Base-by-base conservation (phyloP, 2,888 invertebrate genomes). In the Parelbella ahira region DNA sequence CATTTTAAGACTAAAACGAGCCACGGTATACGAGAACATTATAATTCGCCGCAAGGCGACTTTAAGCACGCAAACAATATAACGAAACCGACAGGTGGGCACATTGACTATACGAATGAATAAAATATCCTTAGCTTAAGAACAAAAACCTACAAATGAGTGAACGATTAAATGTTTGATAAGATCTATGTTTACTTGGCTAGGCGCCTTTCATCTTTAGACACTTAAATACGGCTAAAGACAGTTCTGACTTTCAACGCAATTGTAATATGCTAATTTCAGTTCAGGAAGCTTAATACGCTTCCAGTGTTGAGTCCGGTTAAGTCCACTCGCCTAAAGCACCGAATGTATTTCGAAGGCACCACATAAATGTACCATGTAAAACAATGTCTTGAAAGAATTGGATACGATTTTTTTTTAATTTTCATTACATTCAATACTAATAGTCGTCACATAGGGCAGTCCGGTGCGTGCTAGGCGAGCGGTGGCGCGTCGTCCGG, bases 1-100 rank as follows among this genome's bases (percentile, higher is more conserved):
- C 44, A 28, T 42, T 36, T 29, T 33, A 44, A 49, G 43, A 49
- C 45, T 49, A 48, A 37, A 41, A 45, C 45, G 52, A 47, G 48
- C 51, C 49, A 50, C 43, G 50, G 49, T 47, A 49, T 41, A 48
- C 46, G 49, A 41, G 37, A 42, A 27, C 44, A 42, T 24, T 45
- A 46, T 51, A 50, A 55, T 23, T 47, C 53, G 49, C 54, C 52
- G 57, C 58, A 50, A 61, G 56, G 50, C 45, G 57, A 58, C 57
- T 62, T 51, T 56, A 60, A 62, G 53, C 55, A 62, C 44, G 27
- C 42, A 47, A 65, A 62, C 67, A 65, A 66, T 60, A 63, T 60
- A 70, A 58, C 66, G 60, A 72, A 68, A 65, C 67, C 67, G 55
- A 63, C 61, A 82, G 82, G 84, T 83, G 83, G 84, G 84, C 68